Conservation (phyloP, 2,113 vertebrate genomes). For the Notothenia coriiceps region DNA sequence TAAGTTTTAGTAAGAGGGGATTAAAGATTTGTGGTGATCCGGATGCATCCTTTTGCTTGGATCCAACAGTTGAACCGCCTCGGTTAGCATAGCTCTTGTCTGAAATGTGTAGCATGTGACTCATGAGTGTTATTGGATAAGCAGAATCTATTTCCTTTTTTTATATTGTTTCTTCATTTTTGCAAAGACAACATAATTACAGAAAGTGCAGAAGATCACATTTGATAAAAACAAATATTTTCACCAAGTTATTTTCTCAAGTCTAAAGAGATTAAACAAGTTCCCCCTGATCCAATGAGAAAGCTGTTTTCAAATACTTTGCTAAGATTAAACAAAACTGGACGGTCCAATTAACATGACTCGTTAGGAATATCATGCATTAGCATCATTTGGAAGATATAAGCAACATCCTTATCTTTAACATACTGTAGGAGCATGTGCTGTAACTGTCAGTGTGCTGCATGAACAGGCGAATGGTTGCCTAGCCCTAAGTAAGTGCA, state of each 20-base stretch:
- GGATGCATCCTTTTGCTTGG: slow-evolving; percentile 7
- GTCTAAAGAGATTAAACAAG: not conserved
- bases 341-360: not conserved
- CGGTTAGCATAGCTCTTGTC: not conserved
- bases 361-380: too few relatives aligned
- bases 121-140: not conserved
- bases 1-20: not conserved
- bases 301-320: not conserved
- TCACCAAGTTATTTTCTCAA: not conserved
- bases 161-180: not conserved
- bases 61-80: not conserved
- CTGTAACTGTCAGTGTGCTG: slow-evolving; percentile 8
- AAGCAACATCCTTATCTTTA: slow-evolving; percentile 20
- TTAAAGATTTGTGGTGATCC: not conserved
- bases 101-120: not conserved
- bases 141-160: not conserved
- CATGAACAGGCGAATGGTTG: slow-evolving; percentile 9
- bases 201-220: not conserved
- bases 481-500: not conserved
- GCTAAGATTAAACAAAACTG: not conserved
- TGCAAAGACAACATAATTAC: not conserved
- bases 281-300: not conserved
- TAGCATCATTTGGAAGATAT: not conserved
- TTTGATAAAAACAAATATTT: not conserved
- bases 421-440: not conserved